Conservation (phyloP, 2,797 vertebrate genomes). For the Anas georgica region DNA sequence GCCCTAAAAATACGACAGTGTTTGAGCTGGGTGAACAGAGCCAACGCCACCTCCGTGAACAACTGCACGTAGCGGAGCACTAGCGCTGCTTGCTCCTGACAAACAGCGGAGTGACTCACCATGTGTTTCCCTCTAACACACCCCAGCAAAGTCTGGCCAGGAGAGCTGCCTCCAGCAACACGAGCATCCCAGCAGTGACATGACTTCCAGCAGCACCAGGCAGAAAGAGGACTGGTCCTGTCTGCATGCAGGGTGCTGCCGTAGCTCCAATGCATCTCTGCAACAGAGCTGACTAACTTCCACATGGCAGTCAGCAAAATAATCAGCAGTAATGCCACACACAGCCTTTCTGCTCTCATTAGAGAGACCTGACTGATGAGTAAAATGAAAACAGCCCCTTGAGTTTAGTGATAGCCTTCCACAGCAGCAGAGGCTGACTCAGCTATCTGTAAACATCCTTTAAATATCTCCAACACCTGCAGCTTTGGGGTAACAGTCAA, state of each 20-base stretch:
- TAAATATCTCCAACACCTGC: background rate
- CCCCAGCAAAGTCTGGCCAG: background rate
- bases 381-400: background rate
- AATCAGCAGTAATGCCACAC: background rate
- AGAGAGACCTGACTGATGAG: background rate
- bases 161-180: background rate
- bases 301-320: fast-evolving
- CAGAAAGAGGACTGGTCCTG: background rate
- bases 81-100: background rate
- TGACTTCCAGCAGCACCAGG: fast-evolving
- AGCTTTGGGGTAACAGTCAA: background rate
- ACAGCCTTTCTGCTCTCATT: background rate
- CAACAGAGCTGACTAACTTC: background rate
- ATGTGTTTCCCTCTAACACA: fast-evolving
- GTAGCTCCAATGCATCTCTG: background rate
- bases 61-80: background rate
- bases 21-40: background rate
- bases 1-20: background rate
- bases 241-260: background rate
- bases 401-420: background rate
- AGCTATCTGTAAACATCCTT: background rate
- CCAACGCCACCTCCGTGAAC: fast-evolving
- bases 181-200: fast-evolving
- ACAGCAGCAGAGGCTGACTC: no score
- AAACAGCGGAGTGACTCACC: background rate